A percentile compares a stretch with the other conserved stretches of the same genome.
Conservation (phyloP, 2,797 vertebrate genomes). For the Leptatherina wallacei region DNA sequence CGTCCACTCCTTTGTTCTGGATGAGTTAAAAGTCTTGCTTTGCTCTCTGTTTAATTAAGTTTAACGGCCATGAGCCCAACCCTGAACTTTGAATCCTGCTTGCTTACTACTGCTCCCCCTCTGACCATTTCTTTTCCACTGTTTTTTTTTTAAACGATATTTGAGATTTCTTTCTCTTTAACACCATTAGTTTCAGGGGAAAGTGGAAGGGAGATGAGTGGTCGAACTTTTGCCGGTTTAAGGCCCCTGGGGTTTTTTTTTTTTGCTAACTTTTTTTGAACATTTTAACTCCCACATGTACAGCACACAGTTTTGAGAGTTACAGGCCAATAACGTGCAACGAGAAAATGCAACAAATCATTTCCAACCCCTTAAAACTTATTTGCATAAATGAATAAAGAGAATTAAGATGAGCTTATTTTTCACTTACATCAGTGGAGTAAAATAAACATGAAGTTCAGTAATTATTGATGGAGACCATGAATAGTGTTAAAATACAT, state of each 20-base stretch:
- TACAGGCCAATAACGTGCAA: neutral
- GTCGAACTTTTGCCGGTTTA: conserved; percentile 24
- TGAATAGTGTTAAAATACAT: neutral
- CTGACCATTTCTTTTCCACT: neutral
- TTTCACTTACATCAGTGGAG: neutral
- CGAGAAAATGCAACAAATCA: neutral
- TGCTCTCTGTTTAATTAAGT: conserved; percentile 6
- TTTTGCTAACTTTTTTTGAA: conserved; percentile 23
- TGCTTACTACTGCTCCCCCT: neutral
- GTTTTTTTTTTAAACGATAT: neutral
- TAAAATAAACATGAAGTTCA: neutral
- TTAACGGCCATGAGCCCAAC: neutral
- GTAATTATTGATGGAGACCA: neutral
- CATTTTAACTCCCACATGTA: conserved; percentile 6
- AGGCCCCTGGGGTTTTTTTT: conserved; percentile 1
- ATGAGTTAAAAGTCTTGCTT: neutral
- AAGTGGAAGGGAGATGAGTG: conserved; percentile 43
- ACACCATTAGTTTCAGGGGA: conserved; percentile 28
- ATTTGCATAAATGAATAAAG: neutral
- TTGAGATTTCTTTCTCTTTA: conserved; percentile 1
- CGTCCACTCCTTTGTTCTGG: conserved; percentile 13
- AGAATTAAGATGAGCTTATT: neutral
- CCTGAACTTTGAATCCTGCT: neutral
- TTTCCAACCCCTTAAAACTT: neutral
- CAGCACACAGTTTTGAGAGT: conserved; percentile 10